Evolutionary conservation across 1,140 invertebrate species (phyloP).

Genomic region (Papilio machaon): DNA sequence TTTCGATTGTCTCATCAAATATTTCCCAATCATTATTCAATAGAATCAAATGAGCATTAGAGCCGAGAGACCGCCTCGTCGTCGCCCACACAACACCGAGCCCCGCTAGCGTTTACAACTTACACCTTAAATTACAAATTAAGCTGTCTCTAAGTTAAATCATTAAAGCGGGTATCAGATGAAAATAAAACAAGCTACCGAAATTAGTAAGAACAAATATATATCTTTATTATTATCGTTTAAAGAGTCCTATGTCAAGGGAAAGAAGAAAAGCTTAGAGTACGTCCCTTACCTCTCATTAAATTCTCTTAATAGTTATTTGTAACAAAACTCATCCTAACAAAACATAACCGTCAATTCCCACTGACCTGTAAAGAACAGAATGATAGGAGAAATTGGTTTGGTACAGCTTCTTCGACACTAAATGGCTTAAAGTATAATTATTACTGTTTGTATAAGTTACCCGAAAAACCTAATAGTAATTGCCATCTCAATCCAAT

Average conservation of each 20-base stretch:
- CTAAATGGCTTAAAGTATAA: no score
- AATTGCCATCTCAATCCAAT: no score
- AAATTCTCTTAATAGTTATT: no score
- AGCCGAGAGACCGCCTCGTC: not conserved
- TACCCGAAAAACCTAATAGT: no score
- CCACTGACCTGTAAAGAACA: no score
- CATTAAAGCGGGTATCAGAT: not conserved
- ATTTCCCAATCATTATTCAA: conserved; percentile 11
- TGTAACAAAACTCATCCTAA: no score
- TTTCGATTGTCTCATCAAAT: not conserved
- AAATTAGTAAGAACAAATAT: not conserved
- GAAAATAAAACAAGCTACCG: not conserved
- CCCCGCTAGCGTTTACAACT: conserved; percentile 38
- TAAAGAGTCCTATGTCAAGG: not conserved
- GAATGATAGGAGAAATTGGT: no score
- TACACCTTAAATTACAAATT: conserved; percentile 15
- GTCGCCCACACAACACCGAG: not conserved
- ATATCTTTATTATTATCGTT: not conserved
- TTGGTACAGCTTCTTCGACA: no score
- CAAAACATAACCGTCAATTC: no score
- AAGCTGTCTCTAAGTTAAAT: not conserved
- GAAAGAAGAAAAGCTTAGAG: no score
- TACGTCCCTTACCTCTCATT: no score
- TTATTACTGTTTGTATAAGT: no score
- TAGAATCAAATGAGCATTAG: not conserved